Evolutionary conservation across 2,113 vertebrate genomes (phyloP).

Genomic region (Petromus typicus): DNA sequence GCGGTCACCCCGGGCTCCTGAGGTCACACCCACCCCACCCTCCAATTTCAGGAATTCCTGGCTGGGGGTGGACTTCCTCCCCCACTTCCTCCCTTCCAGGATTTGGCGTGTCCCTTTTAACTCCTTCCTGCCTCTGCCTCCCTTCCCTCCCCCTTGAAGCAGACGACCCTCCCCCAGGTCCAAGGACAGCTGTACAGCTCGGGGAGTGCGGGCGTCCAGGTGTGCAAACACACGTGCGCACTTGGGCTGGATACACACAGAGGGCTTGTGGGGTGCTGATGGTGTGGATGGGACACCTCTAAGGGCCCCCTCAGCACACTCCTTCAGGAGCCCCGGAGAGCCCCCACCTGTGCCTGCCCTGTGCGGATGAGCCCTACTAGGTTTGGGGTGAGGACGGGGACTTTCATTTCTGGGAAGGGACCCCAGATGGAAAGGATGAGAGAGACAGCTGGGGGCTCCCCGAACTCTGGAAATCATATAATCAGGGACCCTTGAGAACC

Average conservation of each 20-base stretch:
- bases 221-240: too few relatives aligned
- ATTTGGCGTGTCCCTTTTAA: conserved; percentile 71
- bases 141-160: neutral
- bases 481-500: neutral
- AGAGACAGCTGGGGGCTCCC: neutral
- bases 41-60: conserved; percentile 81
- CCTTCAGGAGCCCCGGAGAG: neutral
- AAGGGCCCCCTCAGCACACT: neutral
- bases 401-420: neutral
- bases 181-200: neutral
- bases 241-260: neutral
- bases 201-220: neutral
- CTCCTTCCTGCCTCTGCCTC: conserved; percentile 60
- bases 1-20: neutral
- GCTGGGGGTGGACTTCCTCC: conserved; percentile 73
- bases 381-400: neutral
- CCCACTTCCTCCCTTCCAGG: conserved; percentile 74
- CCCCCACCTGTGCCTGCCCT: neutral
- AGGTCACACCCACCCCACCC: conserved; percentile 56
- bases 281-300: neutral
- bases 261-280: neutral
- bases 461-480: neutral
- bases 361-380: neutral
- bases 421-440: neutral
- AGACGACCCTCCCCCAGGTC: neutral